Base-by-base conservation (phyloP, 1,140 invertebrate species). In the Brachionus manjavacas region DNA sequence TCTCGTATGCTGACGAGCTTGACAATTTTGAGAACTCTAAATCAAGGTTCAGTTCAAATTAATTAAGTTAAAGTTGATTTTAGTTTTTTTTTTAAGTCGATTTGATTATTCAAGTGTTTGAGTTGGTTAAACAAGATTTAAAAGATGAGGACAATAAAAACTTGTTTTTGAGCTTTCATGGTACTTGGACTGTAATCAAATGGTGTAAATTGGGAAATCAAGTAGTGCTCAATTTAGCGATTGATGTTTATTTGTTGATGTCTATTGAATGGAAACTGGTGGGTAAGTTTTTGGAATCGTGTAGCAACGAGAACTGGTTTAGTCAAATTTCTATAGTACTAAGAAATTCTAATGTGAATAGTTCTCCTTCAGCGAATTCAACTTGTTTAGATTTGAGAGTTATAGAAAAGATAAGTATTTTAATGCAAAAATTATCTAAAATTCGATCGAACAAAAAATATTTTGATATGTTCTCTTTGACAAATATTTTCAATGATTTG, bases 361-460 rank as follows among this genome's bases (percentile, higher is more conserved):
- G 46, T 49, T 25, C 41, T 9, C 23, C 20, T 76, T 76, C 25
- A 49, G 20, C 39, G 20, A 49, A 14, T 49, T 28, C 43, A 49
- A 76, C 52, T 49, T 46, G 41, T 49, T 86, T 87, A 20, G 88
- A 89, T 68, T 80, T 85, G 16, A 87, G 87, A 85, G 84, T 89
- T 14, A 83, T 88, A 35, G 89, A 89, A 84, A 88, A 88, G 85
- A 85, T 89, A 68, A 89, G 88, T 85, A 88, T 89, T 74, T 85
- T 89, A 23, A 86, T 89, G 0, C 89, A 89, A 85, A 89, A 89
- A 85, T 85, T 89, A 23, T 89, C 89, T 9, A 89, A 89, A 84
- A 86, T 87, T 16, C 88, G 88, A 78, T 74, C 86, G 12, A 89
- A 89, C 86, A 88, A 87, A 81, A 87, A 87, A 23, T 88, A 86